Evolutionary conservation across 2,113 vertebrate species (phyloP).

Genomic region (Echinops telfairi): DNA sequence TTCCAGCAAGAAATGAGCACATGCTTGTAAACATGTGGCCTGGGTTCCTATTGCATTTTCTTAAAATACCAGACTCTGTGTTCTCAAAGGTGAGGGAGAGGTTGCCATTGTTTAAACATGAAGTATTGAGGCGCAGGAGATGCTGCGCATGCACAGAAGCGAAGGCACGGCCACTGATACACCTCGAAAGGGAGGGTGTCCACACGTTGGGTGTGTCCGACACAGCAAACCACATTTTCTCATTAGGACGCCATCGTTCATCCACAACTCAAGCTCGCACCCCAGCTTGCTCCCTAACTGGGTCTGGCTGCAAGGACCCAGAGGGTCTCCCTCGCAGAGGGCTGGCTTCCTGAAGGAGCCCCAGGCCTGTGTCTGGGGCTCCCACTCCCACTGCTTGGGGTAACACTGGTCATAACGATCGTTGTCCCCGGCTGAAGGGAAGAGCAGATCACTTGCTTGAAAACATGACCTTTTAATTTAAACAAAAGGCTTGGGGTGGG

Average conservation of each 20-base stretch:
- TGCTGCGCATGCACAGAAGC: neutral
- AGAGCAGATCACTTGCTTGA: conserved; percentile 79
- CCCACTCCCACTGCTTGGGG: conserved; percentile 64
- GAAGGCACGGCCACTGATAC: neutral
- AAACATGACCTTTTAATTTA: conserved; percentile 88
- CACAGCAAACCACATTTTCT: neutral
- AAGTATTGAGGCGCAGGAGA: neutral
- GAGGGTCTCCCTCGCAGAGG: neutral
- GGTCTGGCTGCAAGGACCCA: conserved; percentile 23
- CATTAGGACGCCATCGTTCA: neutral
- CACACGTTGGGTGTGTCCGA: neutral
- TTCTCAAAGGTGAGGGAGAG: neutral
- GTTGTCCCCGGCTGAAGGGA: conserved; percentile 74
- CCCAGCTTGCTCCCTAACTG: neutral
- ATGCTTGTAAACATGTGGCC: neutral
- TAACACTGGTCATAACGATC: conserved; percentile 76
- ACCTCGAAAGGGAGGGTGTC: neutral
- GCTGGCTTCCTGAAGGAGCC: conserved; percentile 43
- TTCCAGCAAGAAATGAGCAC: conserved; percentile 10
- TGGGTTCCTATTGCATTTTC: conserved; percentile 19
- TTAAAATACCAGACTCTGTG: neutral
- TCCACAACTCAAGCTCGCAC: neutral
- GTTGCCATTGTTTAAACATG: neutral
- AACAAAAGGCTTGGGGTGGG: conserved; percentile 85
- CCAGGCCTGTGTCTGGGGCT: conserved; percentile 70